Evolutionary conservation across 2,797 vertebrate genomes (phyloP).

Genomic region (Xerus rutilus): DNA sequence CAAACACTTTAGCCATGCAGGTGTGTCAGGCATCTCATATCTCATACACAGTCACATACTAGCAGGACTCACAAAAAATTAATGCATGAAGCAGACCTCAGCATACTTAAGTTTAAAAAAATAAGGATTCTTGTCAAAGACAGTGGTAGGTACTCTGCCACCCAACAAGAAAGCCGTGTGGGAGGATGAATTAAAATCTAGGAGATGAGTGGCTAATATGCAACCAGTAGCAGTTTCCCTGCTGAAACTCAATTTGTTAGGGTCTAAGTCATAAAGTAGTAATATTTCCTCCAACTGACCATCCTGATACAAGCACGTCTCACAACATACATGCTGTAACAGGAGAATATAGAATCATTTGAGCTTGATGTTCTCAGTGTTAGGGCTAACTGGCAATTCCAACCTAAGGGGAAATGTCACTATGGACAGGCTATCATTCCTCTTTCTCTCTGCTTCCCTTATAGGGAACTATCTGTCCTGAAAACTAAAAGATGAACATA

Average conservation of each 20-base stretch:
- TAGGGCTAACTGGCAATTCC: not conserved
- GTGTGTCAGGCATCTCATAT: too few species aligned
- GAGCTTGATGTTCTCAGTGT: not conserved
- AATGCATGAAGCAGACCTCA: not conserved
- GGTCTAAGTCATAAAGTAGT: not conserved
- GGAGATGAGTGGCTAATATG: too few species aligned
- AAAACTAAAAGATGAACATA: not conserved
- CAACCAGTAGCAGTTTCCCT: not conserved
- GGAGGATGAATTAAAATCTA: not conserved
- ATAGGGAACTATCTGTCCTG: too few species aligned
- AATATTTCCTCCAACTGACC: not conserved
- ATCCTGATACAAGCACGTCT: not conserved
- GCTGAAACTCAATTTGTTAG: not conserved
- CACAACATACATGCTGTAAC: not conserved
- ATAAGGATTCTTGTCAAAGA: not conserved
- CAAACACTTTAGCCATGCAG: not conserved
- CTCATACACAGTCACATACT: rapidly evolving
- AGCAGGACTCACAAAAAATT: not conserved
- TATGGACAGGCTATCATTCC: not conserved
- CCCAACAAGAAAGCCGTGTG: not conserved
- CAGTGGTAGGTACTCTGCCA: not conserved
- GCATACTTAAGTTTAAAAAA: not conserved
- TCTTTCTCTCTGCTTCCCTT: not conserved
- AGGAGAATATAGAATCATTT: not conserved
- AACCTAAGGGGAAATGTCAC: not conserved